Base-by-base conservation (phyloP, 2,797 vertebrate genomes). In the Sebastes hubbsi region DNA sequence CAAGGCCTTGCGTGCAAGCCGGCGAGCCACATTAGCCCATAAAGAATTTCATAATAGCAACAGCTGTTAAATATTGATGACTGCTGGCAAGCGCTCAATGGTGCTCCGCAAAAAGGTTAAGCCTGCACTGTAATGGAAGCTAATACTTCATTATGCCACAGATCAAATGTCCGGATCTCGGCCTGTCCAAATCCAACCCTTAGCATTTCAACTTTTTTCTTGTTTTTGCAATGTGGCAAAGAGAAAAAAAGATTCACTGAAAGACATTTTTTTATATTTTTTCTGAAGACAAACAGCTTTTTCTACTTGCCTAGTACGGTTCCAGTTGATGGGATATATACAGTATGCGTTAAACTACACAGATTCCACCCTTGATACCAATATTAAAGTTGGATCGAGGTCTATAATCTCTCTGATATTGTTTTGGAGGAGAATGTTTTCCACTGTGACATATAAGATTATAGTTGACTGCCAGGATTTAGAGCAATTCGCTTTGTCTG, bases 1-100 rank as follows among this genome's bases (percentile, higher is more conserved):
- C 97, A 97, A 96, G 83, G 92, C 96, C 95, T 99, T 97, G 97
- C 98, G 97, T 98, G 98, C 98, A 96, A 98, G 93, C 96, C 91
- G 92, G 91, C 94, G 90, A 95, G 96, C 97, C 96, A 88, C 97
- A 95, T 97, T 97, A 96, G 96, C 96, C 96, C 95, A 96, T 96
- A 96, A 97, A 97, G 96, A 96, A 97, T 97, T 97, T 97, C 97
- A 97, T 97, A 97, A 97, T 96, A 98, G 97, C 97, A 97, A 97
- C 97, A 98, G 97, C 97, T 98, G 97, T 97, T 98, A 97, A 98
- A 98, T 97, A 98, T 97, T 98, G 97, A 98, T 98, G 97, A 96
- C 93, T 95, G 89, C 91, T 96, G 95, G 95, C 95, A 94, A 87
- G 88, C 69, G 80, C 95, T 96, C 95, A 97, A 96, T 96, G 95